Evolutionary conservation across 2,888 invertebrate genomes (phyloP), one percentile per base, ranked within the genome.

Genomic region (Yponomeuta malinellus): DNA sequence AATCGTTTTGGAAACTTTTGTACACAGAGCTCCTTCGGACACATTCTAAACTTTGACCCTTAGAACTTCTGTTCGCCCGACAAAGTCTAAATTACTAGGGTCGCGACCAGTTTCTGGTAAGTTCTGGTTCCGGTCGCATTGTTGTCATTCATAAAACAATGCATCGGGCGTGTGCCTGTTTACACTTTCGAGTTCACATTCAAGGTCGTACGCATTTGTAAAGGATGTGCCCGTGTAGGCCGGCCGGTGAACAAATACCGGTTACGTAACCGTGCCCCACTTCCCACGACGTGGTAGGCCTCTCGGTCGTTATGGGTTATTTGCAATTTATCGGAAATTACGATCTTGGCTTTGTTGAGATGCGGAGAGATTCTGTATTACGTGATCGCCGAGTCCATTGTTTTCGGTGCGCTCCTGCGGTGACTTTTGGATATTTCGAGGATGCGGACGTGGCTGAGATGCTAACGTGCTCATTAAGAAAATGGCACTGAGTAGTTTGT

Each of bases 141-240:
- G 83, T 82, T 70, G 70, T 70, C 70, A 63, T 37, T 70, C 87
- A 89, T 91, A 89, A 92, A 92, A 92, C 91, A 92, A 92, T 92
- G 91, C 91, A 90, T 88, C 85, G 88, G 84, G 82, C 91, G 88
- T 90, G 89, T 90, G 91, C 87, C 84, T 86, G 88, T 87, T 89
- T 89, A 90, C 90, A 90, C 88, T 90, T 89, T 87, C 86, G 89
- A 90, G 91, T 90, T 90, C 89, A 89, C 88, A 89, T 87, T 85
- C 88, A 92, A 92, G 91, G 91, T 88, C 90, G 88, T 88, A 89
- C 90, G 91, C 89, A 90, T 92, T 90, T 90, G 91, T 90, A 90
- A 73, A 92, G 90, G 91, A 92, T 91, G 90, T 90, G 84, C 86
- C 86, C 81, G 87, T 87, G 88, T 90, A 86, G 89, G 90, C 83